Conservation (phyloP, 1,140 invertebrate species). For the Drosophila sechellia region DNA sequence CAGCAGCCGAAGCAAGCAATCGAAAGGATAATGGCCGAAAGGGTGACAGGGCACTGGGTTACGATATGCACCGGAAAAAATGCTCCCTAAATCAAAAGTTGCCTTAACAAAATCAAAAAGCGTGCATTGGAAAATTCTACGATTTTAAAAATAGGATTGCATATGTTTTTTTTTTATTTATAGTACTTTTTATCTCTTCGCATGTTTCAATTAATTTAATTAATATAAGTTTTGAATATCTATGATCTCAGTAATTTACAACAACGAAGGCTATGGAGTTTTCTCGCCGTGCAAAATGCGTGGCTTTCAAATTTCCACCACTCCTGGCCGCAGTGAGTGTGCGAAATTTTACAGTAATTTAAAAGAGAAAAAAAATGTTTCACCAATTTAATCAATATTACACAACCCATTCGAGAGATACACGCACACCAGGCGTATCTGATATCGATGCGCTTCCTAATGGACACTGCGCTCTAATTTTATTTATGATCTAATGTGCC, state of each 20-base stretch:
- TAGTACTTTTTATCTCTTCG: no score
- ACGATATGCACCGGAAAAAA: conserved; percentile 2
- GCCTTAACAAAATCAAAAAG: no score
- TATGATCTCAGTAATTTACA: no score
- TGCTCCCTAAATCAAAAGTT: no score
- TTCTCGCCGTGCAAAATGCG: conserved; percentile 2
- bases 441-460: conserved; percentile 74
- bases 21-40: conserved; percentile 68
- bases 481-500: conserved; percentile 81
- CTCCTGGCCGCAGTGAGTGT: conserved; percentile 65
- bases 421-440: conserved; percentile 72
- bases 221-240: no score
- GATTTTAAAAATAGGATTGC: not conserved
- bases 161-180: not conserved
- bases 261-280: not conserved
- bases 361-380: conserved; percentile 67
- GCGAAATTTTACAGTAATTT: conserved; percentile 84
- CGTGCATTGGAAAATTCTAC: not conserved
- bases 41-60: conserved; percentile 66
- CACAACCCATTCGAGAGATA: conserved; percentile 56
- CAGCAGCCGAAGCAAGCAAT: conserved; percentile 51
- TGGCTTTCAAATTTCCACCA: conserved; percentile 13
- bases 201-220: no score
- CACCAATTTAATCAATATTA: conserved; percentile 83
- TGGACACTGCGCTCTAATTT: conserved; percentile 79